These are phyloP conservation scores for Prionailurus bengalensis DNA, from an alignment of 2,113 vertebrate species.

Conservation along the genomic window DNA sequence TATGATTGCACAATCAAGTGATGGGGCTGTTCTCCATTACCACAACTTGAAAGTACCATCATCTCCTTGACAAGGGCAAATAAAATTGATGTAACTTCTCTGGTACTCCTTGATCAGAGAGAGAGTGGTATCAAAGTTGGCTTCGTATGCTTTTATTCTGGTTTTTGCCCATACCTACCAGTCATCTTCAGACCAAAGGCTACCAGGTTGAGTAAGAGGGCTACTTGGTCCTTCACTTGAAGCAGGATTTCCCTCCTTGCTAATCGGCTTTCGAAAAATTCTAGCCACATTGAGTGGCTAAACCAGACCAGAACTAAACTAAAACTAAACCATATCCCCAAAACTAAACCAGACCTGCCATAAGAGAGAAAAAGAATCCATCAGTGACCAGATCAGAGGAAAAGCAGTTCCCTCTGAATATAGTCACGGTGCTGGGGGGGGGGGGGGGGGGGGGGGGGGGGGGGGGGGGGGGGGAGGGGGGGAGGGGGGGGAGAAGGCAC, in stretches of 20 bases:
- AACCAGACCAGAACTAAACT: too few species aligned
- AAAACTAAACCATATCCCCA: not conserved
- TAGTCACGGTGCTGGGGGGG: accelerated
- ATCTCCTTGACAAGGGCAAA: not conserved
- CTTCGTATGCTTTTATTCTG: not conserved
- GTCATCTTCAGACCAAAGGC: not conserved
- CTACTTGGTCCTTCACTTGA: not conserved
- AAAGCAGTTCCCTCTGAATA: not conserved
- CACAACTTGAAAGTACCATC: too few species aligned
- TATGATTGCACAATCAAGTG: too few species aligned
- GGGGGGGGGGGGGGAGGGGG: accelerated
- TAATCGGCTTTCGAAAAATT: not conserved
- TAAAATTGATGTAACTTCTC: not conserved
- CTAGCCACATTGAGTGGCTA: not conserved
- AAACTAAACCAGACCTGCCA: not conserved
- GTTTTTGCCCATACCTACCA: not conserved
- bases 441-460: accelerated
- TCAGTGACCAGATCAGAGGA: not conserved
- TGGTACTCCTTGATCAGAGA: not conserved
- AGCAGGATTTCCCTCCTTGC: not conserved
- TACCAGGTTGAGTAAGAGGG: not conserved
- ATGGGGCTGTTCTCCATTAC: not conserved
- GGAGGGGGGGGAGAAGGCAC: accelerated
- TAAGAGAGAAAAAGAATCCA: not conserved
- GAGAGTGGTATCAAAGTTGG: too few species aligned